Evolutionary conservation across 2,797 vertebrate species (phyloP).

Genomic region (Apogon hyalosoma): DNA sequence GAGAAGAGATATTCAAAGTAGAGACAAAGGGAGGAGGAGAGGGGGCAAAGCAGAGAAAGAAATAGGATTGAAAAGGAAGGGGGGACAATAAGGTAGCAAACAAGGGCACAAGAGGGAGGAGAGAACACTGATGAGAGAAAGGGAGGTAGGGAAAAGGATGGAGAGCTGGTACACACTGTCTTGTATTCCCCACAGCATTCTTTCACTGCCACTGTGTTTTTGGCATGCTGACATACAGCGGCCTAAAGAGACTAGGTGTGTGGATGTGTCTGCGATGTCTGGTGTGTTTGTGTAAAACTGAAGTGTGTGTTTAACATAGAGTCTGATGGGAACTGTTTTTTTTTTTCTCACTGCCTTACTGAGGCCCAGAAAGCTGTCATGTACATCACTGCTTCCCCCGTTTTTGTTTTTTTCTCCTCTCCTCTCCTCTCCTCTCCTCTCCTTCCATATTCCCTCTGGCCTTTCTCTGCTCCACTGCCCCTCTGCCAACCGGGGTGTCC

Average conservation of each 20-base stretch:
- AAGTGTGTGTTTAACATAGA: constrained; percentile 66
- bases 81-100: constrained; percentile 54
- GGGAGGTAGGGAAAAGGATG: constrained; percentile 48
- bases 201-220: constrained; percentile 60
- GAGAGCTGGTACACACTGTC: constrained; percentile 46
- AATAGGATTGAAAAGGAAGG: constrained; percentile 49
- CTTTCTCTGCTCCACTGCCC: constrained; percentile 35
- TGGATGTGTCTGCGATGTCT: constrained; percentile 28
- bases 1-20: constrained; percentile 42
- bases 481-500: constrained; percentile 38
- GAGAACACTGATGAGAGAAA: constrained; percentile 41
- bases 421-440: not conserved
- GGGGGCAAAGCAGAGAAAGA: constrained; percentile 39
- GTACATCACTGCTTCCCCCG: constrained; percentile 45
- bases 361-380: constrained; percentile 62
- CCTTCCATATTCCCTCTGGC: constrained; percentile 5
- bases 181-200: constrained; percentile 65
- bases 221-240: constrained; percentile 62
- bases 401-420: constrained; percentile 19
- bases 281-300: constrained; percentile 51
- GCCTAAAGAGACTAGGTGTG: constrained; percentile 52
- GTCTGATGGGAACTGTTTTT: constrained; percentile 62
- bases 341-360: constrained; percentile 56
- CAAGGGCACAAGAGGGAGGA: constrained; percentile 26
- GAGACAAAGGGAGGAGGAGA: constrained; percentile 35